Evolutionary conservation across 1,140 invertebrate species (phyloP).

Genomic region (Tenebrio molitor): DNA sequence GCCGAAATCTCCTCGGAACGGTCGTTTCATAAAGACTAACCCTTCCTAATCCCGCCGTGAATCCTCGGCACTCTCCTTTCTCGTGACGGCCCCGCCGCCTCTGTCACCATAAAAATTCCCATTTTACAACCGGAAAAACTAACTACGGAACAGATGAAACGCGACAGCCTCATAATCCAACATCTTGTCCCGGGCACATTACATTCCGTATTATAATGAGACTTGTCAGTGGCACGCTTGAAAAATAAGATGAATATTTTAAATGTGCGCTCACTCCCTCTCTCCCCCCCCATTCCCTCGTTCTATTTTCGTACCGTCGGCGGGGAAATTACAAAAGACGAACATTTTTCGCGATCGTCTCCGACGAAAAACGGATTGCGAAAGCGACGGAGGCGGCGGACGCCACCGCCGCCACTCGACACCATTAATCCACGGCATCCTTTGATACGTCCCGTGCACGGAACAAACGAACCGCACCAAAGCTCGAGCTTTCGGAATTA

Average conservation of each 20-base stretch:
- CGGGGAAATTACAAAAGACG: not conserved
- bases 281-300: not conserved
- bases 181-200: constrained; percentile 30
- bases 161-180: constrained; percentile 25
- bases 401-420: not conserved
- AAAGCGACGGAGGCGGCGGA: no score
- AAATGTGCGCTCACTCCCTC: constrained; percentile 2
- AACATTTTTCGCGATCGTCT: not conserved
- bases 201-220: constrained; percentile 30
- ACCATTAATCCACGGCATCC: not conserved
- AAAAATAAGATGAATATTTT: constrained; percentile 54
- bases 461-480: constrained; percentile 41
- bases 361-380: not conserved
- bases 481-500: constrained; percentile 40
- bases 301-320: not conserved
- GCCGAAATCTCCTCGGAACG: no score
- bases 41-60: constrained; percentile 15
- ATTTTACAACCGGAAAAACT: constrained; percentile 20
- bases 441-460: constrained; percentile 8
- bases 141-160: constrained; percentile 23
- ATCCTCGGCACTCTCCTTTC: not conserved
- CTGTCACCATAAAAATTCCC: constrained; percentile 24
- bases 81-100: constrained; percentile 2
- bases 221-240: constrained; percentile 42
- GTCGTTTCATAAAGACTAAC: no score